phyloP scores from a whole-genome alignment of 1,140 invertebrate genomes.

The Cydia pomonella region DNA sequence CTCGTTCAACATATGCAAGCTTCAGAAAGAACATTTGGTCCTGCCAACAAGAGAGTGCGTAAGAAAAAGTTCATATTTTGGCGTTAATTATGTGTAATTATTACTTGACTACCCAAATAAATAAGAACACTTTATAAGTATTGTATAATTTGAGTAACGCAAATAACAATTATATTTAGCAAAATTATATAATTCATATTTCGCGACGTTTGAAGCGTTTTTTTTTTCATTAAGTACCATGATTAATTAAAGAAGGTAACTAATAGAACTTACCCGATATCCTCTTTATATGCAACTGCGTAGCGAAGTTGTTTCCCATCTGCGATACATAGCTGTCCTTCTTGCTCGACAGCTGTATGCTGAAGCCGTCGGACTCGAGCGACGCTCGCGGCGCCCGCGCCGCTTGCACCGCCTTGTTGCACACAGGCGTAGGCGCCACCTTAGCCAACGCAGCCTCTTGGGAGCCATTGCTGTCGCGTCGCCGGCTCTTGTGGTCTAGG shows the following conservation, averaged over 20 bases:
- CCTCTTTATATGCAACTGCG: conserved; percentile 77
- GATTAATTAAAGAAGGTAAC: no score
- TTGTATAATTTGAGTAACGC: no score
- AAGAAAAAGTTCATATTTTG: not conserved
- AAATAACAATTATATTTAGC: no score
- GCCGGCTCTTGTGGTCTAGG: conserved; percentile 76
- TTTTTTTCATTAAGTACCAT: no score
- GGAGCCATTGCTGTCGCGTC: conserved; percentile 74
- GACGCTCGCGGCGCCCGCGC: conserved; percentile 70
- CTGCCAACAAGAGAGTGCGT: not conserved
- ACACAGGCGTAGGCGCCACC: conserved; percentile 64
- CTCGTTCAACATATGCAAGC: not conserved
- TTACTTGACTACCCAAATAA: no score
- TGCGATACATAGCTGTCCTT: conserved; percentile 78
- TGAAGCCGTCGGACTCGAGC: conserved; percentile 74
- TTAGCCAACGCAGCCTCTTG: conserved; percentile 71
- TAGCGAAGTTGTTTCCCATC: conserved; percentile 80
- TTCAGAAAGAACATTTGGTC: not conserved
- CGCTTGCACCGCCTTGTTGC: conserved; percentile 70
- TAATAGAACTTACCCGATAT: conserved; percentile 78
- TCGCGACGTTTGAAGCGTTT: no score
- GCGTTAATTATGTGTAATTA: not conserved
- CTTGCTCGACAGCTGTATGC: conserved; percentile 73
- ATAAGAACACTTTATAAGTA: no score
- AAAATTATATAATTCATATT: no score